Conservation (phyloP, 2,113 vertebrate species). For the Baryphthengus martii region DNA sequence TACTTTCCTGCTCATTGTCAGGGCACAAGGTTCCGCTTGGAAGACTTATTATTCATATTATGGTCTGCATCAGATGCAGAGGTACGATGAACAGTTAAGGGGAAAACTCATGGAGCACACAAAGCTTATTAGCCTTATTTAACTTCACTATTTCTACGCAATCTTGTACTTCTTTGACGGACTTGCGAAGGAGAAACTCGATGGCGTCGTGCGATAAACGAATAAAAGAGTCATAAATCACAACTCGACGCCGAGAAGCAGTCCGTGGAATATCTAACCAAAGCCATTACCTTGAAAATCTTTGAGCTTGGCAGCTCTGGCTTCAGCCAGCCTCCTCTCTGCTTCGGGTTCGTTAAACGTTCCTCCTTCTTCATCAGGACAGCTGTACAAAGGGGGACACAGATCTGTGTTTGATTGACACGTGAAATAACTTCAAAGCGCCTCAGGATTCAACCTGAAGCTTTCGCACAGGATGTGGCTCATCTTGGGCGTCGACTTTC, state of each 20-base stretch:
- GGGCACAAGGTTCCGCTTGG: background rate
- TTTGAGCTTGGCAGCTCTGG: constrained; percentile 74
- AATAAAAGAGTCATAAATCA: background rate
- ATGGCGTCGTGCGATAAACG: background rate
- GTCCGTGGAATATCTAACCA: background rate
- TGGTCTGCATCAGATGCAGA: background rate
- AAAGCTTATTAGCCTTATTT: background rate
- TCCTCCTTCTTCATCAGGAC: constrained; percentile 85
- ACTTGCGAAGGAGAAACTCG: background rate
- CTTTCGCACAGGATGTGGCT: background rate
- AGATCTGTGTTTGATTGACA: background rate
- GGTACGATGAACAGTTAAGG: background rate
- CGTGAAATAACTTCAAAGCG: background rate
- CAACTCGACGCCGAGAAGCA: background rate
- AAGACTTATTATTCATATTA: background rate
- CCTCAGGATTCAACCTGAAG: background rate
- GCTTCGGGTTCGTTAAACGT: constrained; percentile 83
- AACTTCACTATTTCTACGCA: background rate
- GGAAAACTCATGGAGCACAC: background rate
- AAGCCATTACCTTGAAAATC: constrained; percentile 87
- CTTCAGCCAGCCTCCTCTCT: constrained; percentile 66
- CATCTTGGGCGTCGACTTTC: background rate
- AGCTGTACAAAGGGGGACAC: constrained; percentile 68
- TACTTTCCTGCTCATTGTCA: background rate
- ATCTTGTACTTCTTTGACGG: background rate